These are phyloP conservation scores for Sebastes trivittatus DNA, from an alignment of 2,797 vertebrate genomes.

Conservation along the genomic window DNA sequence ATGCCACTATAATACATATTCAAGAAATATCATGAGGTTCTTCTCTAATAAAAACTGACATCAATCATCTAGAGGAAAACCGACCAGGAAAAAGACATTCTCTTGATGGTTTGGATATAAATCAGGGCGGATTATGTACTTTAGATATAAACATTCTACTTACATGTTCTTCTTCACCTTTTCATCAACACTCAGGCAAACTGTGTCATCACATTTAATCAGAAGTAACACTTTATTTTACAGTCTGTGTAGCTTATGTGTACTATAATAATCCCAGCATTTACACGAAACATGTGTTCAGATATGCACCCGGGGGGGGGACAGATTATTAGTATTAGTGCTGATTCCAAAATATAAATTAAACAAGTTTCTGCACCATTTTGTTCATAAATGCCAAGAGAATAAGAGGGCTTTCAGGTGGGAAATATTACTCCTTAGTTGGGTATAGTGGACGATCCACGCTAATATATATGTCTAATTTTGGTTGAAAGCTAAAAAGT, in stretches of 20 bases:
- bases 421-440: not conserved
- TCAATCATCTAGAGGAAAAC: constrained; percentile 68
- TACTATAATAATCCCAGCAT: constrained; percentile 18
- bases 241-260: constrained; percentile 59
- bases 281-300: constrained; percentile 18
- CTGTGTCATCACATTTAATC: constrained; percentile 48
- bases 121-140: constrained; percentile 39
- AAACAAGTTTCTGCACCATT: not conserved
- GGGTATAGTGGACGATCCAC: not conserved
- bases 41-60: constrained; percentile 75
- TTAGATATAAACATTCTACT: constrained; percentile 71
- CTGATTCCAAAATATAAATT: constrained; percentile 22
- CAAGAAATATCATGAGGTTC: constrained; percentile 59
- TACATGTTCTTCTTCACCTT: constrained; percentile 54
- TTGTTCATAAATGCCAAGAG: constrained; percentile 21
- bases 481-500: constrained; percentile 11
- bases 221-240: constrained; percentile 74
- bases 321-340: constrained; percentile 13
- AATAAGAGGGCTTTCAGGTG: constrained; percentile 14
- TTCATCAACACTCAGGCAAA: constrained; percentile 65
- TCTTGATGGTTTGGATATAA: constrained; percentile 48
- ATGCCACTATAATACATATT: constrained; percentile 67
- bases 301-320: not conserved
- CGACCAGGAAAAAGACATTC: constrained; percentile 64
- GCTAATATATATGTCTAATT: not conserved